Evolutionary conservation across 2,888 invertebrate species (phyloP).

Genomic region (Leptinotarsa tumamoca): DNA sequence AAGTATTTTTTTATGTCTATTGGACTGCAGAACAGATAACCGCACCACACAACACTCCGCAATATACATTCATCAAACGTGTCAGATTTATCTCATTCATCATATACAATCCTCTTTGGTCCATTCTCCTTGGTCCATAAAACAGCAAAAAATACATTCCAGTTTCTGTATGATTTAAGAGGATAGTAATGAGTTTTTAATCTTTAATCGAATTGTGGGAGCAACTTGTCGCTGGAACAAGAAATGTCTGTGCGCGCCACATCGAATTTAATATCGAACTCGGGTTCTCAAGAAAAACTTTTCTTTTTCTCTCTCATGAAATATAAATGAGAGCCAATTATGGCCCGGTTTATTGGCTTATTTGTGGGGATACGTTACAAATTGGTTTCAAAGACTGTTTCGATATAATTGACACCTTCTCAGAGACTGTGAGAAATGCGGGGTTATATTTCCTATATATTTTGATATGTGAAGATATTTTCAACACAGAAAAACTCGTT

Average conservation of each 20-base stretch:
- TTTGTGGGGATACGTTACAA: constrained; percentile 5
- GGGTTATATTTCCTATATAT: background rate
- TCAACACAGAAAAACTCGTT: too few species aligned
- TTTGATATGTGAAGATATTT: background rate
- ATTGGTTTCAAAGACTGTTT: constrained; percentile 7
- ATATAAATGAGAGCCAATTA: constrained; percentile 21
- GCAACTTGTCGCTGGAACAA: constrained; percentile 11
- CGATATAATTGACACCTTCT: constrained; percentile 15
- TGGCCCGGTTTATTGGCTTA: constrained; percentile 8
- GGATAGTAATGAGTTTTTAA: constrained; percentile 20
- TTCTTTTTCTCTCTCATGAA: background rate
- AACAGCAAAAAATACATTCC: constrained; percentile 9
- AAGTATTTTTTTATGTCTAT: too few species aligned
- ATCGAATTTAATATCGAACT: constrained; percentile 6
- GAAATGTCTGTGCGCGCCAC: background rate
- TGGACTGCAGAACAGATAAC: too few species aligned
- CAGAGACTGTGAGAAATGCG: background rate
- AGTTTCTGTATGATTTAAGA: constrained; percentile 15
- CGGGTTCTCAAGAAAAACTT: constrained; percentile 3
- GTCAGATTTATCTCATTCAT: constrained; percentile 11
- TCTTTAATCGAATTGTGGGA: constrained; percentile 18
- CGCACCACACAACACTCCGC: too few species aligned
- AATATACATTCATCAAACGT: background rate
- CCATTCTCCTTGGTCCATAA: background rate
- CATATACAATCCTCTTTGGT: background rate